Conservation (phyloP, 1,140 invertebrate species). For the Phymorhynchus buccinoides region DNA sequence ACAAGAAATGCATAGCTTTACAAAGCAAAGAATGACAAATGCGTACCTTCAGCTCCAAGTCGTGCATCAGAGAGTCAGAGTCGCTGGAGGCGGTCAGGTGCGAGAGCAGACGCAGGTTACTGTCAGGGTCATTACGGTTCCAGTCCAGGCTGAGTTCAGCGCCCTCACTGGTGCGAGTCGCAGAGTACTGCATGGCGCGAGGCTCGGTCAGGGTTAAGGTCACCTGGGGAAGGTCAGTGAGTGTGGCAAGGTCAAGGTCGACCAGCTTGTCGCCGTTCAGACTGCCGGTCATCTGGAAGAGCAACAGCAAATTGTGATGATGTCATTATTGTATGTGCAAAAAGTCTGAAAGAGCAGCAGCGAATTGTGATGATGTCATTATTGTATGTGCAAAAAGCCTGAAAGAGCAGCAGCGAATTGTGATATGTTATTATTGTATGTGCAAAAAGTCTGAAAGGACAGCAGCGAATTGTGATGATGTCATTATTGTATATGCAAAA, state of each 20-base stretch:
- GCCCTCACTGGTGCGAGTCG: not conserved
- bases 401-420: no score
- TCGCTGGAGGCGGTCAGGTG: conserved; percentile 15
- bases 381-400: no score
- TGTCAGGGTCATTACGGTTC: conserved; percentile 1
- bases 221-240: not conserved
- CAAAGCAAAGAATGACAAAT: no score
- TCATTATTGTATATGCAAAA: no score
- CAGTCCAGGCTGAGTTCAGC: not conserved
- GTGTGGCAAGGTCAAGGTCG: not conserved
- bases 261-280: conserved; percentile 8
- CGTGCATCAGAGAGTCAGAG: not conserved
- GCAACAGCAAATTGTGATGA: no score
- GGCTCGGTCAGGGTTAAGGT: not conserved
- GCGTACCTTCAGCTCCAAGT: conserved; percentile 6
- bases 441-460: no score
- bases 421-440: not conserved
- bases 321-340: not conserved
- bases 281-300: conserved; percentile 1
- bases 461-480: no score
- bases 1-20: not conserved
- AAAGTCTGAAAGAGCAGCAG: no score
- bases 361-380: no score
- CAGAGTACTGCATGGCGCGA: not conserved
- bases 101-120: not conserved